phyloP scores from a whole-genome alignment of 1,140 invertebrate species.

The Drosophila insularis region DNA sequence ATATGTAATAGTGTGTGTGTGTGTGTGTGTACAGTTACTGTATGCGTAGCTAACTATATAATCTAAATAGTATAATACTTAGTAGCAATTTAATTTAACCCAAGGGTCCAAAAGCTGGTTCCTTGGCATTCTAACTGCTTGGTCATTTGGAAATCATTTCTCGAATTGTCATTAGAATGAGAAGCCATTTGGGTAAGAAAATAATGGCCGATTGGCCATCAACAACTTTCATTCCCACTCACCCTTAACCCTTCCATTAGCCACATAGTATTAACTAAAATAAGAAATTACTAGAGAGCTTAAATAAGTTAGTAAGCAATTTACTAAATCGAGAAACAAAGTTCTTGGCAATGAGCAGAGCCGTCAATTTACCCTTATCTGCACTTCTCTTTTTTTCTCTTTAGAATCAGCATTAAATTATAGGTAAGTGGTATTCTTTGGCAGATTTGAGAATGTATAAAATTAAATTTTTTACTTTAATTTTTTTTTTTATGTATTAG shows the following conservation, averaged over 20 bases:
- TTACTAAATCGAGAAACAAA: not conserved
- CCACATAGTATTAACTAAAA: not conserved
- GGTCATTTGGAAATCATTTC: constrained; percentile 47
- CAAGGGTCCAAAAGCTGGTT: constrained; percentile 35
- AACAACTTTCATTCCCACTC: not conserved
- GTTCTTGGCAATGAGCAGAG: no score
- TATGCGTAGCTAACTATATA: constrained; percentile 58
- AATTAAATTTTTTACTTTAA: no score
- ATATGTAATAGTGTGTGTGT: constrained; percentile 20
- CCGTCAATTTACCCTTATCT: no score
- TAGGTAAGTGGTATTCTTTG: no score
- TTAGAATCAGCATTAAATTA: no score
- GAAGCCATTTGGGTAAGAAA: not conserved
- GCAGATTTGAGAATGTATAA: no score
- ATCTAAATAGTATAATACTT: constrained; percentile 75
- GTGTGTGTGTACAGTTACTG: constrained; percentile 34
- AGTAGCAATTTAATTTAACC: constrained; percentile 51
- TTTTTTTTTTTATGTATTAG: no score
- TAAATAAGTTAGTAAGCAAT: not conserved
- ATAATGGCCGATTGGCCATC: constrained; percentile 2
- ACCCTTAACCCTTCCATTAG: not conserved
- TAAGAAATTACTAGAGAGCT: not conserved
- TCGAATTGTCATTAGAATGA: not conserved
- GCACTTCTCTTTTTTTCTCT: no score
- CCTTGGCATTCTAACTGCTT: constrained; percentile 33